phyloP scores from a whole-genome alignment of 2,113 vertebrate genomes.

The Seriola rivoliana region DNA sequence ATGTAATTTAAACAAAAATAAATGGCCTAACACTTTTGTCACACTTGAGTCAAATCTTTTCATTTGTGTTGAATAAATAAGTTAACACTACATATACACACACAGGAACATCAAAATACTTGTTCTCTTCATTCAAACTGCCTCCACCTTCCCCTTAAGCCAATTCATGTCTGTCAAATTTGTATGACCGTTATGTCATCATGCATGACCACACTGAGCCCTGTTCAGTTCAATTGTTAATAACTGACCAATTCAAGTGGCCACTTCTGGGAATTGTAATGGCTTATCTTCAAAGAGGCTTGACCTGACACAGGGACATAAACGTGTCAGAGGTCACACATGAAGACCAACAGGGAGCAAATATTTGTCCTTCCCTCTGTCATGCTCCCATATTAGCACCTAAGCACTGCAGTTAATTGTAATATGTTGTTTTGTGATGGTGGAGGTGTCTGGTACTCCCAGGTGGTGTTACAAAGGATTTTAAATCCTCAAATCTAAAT shows the following conservation, averaged over 20 bases:
- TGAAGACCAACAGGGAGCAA: constrained; percentile 64
- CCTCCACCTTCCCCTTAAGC: neutral
- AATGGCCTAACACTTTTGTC: neutral
- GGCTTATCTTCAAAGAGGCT: constrained; percentile 67
- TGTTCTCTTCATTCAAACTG: neutral
- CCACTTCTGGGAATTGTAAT: constrained; percentile 80
- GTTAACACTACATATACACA: neutral
- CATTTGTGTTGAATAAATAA: neutral
- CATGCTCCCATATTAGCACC: constrained; percentile 47
- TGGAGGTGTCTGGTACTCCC: neutral
- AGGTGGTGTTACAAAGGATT: neutral
- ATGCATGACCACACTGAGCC: constrained; percentile 37
- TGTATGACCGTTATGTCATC: constrained; percentile 15
- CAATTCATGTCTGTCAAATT: constrained; percentile 30
- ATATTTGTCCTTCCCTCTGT: constrained; percentile 57
- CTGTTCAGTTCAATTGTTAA: constrained; percentile 53
- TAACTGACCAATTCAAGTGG: constrained; percentile 78
- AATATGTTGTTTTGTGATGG: neutral
- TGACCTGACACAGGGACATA: constrained; percentile 64
- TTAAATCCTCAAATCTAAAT: neutral
- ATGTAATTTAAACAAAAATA: neutral
- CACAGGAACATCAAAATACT: neutral
- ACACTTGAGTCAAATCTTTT: neutral
- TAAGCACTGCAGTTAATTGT: neutral
- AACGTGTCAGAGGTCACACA: constrained; percentile 72